A percentile compares a stretch with the other conserved stretches of the same genome.
These are phyloP conservation scores for Xestia xanthographa DNA, from an alignment of 2,888 invertebrate species.

Conservation along the genomic window DNA sequence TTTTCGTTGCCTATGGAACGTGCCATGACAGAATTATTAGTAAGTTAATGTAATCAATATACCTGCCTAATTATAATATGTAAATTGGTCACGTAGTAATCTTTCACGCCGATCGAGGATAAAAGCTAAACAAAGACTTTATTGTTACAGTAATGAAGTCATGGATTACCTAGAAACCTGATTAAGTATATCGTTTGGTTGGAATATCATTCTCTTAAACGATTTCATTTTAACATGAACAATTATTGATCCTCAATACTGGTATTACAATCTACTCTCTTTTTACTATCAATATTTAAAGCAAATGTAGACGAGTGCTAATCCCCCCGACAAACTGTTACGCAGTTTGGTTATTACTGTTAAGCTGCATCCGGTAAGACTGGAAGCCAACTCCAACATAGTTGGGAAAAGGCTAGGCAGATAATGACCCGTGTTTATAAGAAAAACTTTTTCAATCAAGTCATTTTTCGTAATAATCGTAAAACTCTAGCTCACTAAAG, in stretches of 20 bases:
- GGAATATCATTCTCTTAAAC: not conserved
- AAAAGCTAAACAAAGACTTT: constrained; percentile 15
- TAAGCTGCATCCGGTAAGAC: not conserved
- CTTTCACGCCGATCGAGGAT: constrained; percentile 38
- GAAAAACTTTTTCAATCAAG: not conserved
- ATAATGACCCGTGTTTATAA: too few species aligned
- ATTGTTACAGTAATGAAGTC: constrained; percentile 10
- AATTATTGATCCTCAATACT: not conserved
- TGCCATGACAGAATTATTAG: constrained; percentile 50
- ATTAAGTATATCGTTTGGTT: not conserved
- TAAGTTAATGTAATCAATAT: constrained; percentile 50
- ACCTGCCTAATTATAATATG: constrained; percentile 48
- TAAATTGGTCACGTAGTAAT: constrained; percentile 50
- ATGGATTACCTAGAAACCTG: not conserved
- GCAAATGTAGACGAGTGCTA: not conserved
- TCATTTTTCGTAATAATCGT: not conserved
- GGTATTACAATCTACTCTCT: not conserved
- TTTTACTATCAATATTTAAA: not conserved
- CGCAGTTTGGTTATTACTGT: not conserved
- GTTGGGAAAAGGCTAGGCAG: too few species aligned
- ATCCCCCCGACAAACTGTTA: not conserved
- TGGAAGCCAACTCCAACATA: not conserved
- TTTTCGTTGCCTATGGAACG: constrained; percentile 43
- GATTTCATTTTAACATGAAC: not conserved
- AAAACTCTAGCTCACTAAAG: not conserved